Percentiles rank a stretch among this genome's conserved stretches.
These are phyloP conservation scores for Liodrosophila aerea DNA, from an alignment of 2,888 invertebrate genomes.

Conservation along the genomic window DNA sequence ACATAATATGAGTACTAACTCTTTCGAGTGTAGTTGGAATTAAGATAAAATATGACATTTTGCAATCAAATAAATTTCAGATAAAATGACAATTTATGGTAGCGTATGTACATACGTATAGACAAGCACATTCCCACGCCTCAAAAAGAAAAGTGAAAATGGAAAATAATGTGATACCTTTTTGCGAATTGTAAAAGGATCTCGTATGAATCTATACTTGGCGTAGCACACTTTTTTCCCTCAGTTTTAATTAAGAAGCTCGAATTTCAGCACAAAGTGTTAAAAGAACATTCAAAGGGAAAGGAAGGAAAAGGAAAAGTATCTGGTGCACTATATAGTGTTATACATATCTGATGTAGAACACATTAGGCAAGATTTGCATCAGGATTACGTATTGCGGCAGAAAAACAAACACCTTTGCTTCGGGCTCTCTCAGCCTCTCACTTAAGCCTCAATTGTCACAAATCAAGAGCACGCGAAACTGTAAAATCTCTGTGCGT, in stretches of 20 bases:
- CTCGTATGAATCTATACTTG: too few species aligned
- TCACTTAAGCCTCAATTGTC: constrained; percentile 63
- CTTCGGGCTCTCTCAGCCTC: constrained; percentile 54
- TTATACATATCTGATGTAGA: constrained; percentile 50
- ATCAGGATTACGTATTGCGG: constrained; percentile 62
- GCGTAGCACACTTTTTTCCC: too few species aligned
- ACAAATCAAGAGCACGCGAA: constrained; percentile 58
- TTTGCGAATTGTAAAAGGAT: too few species aligned
- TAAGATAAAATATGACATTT: too few species aligned
- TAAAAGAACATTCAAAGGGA: constrained; percentile 56
- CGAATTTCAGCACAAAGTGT: constrained; percentile 68
- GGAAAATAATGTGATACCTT: too few species aligned
- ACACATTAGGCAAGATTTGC: constrained; percentile 77
- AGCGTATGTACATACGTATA: too few species aligned
- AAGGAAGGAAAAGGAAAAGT: constrained; percentile 9
- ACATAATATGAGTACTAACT: too few species aligned
- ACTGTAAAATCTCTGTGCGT: too few species aligned
- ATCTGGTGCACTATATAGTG: background rate
- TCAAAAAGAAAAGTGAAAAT: too few species aligned
- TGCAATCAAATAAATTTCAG: constrained; percentile 70
- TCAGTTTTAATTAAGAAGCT: constrained; percentile 57
- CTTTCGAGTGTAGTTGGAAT: too few species aligned
- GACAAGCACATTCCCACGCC: too few species aligned
- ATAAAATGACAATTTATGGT: constrained; percentile 43
- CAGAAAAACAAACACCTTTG: constrained; percentile 12